These are phyloP conservation scores for Ondatra zibethicus DNA, from an alignment of 2,113 vertebrate species.

Conservation along the genomic window DNA sequence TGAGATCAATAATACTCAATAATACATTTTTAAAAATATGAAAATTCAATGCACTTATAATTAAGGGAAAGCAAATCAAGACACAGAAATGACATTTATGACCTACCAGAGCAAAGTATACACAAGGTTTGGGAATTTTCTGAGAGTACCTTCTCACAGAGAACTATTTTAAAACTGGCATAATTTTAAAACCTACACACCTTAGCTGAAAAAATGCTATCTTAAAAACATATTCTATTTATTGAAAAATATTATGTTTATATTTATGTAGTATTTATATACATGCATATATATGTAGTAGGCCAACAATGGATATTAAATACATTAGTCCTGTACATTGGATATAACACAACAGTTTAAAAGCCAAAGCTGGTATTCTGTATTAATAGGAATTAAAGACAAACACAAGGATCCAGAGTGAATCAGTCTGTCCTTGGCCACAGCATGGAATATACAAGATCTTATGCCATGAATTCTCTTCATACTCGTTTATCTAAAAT, in stretches of 20 bases:
- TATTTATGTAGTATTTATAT: neutral
- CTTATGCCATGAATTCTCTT: neutral
- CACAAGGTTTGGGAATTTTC: neutral
- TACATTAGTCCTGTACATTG: neutral
- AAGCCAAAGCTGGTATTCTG: neutral
- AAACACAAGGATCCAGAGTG: neutral
- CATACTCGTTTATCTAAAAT: neutral
- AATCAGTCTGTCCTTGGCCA: neutral
- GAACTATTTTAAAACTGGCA: neutral
- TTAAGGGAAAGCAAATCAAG: conserved; percentile 18
- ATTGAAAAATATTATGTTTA: neutral
- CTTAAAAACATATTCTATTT: neutral
- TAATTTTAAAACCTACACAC: neutral
- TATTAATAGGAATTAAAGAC: neutral
- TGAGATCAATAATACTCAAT: neutral
- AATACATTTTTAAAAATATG: neutral
- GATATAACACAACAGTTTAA: neutral
- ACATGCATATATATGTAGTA: neutral
- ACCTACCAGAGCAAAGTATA: neutral
- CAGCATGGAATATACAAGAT: neutral
- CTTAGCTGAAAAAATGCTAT: neutral
- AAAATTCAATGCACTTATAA: neutral
- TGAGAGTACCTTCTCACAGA: neutral
- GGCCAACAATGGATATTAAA: neutral
- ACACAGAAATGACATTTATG: neutral